Evolutionary conservation across 2,888 invertebrate species (phyloP).

Genomic region (Panopea generosa): DNA sequence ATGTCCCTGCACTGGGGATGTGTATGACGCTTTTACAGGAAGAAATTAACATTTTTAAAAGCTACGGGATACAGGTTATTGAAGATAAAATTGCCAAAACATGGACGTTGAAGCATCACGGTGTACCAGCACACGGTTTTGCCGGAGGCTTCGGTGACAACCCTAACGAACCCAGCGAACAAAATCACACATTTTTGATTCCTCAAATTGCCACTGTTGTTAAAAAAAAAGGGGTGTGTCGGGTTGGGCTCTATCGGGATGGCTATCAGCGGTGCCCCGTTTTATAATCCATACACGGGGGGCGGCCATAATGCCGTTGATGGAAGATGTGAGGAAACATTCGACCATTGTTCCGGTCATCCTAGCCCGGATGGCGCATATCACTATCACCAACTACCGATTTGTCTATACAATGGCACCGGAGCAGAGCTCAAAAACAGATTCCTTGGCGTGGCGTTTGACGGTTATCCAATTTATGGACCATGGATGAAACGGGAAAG

Average conservation of each 20-base stretch:
- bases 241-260: conserved; percentile 57
- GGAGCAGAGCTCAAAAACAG: conserved; percentile 32
- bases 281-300: conserved; percentile 57
- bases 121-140: conserved; percentile 43
- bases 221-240: conserved; percentile 43
- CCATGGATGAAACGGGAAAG: conserved; percentile 29
- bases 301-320: conserved; percentile 55
- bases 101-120: conserved; percentile 25
- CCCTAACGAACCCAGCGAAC: conserved; percentile 35
- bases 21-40: conserved; percentile 24
- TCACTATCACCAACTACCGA: conserved; percentile 56
- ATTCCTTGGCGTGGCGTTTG: conserved; percentile 53
- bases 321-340: conserved; percentile 47
- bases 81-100: conserved; percentile 8
- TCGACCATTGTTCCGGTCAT: conserved; percentile 58
- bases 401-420: conserved; percentile 34
- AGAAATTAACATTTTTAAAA: conserved; percentile 27
- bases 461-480: conserved; percentile 52
- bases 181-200: conserved; percentile 41
- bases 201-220: conserved; percentile 30
- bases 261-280: conserved; percentile 46
- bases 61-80: conserved; percentile 19
- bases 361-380: conserved; percentile 35
- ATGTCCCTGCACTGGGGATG: too few relatives aligned
- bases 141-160: conserved; percentile 45